Evolutionary conservation across 2,797 vertebrate species (phyloP).

Genomic region (Leptodactylus fallax): DNA sequence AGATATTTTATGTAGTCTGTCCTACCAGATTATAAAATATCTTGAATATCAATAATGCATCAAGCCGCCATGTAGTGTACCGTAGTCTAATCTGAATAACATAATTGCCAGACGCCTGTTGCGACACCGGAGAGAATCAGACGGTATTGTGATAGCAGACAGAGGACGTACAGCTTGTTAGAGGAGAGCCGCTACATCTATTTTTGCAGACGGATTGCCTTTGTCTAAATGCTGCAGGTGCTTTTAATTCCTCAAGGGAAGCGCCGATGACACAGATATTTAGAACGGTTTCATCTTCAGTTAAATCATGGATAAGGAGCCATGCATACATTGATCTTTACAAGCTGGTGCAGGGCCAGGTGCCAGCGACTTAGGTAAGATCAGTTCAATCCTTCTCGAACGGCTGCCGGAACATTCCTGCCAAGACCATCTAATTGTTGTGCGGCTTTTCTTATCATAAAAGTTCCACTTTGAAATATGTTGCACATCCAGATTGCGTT

Average conservation of each 20-base stretch:
- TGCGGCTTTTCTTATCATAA: conserved; percentile 46
- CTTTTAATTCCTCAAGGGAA: conserved; percentile 28
- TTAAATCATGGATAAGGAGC: conserved; percentile 27
- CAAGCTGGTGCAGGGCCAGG: conserved; percentile 41
- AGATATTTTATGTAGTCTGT: conserved; percentile 3
- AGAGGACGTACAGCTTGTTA: conserved; percentile 11
- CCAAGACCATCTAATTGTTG: conserved; percentile 48
- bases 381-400: conserved; percentile 35
- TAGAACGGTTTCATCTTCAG: conserved; percentile 31
- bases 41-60: conserved; percentile 20
- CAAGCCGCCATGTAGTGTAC: background rate
- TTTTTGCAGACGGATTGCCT: conserved; percentile 29
- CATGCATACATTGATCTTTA: conserved; percentile 50
- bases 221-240: conserved; percentile 36
- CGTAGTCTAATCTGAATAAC: conserved; percentile 22
- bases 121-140: conserved; percentile 8
- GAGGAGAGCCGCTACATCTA: conserved; percentile 9
- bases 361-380: conserved; percentile 23
- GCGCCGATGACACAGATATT: conserved; percentile 39
- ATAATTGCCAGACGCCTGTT: conserved; percentile 13
- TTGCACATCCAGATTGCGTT: conserved; percentile 28
- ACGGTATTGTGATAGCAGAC: conserved; percentile 3
- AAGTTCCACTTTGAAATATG: conserved; percentile 38
- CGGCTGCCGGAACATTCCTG: conserved; percentile 7
- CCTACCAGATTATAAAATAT: conserved; percentile 5